Evolutionary conservation across 2,113 vertebrate genomes (phyloP).

Genomic region (Dasyprocta punctata): DNA sequence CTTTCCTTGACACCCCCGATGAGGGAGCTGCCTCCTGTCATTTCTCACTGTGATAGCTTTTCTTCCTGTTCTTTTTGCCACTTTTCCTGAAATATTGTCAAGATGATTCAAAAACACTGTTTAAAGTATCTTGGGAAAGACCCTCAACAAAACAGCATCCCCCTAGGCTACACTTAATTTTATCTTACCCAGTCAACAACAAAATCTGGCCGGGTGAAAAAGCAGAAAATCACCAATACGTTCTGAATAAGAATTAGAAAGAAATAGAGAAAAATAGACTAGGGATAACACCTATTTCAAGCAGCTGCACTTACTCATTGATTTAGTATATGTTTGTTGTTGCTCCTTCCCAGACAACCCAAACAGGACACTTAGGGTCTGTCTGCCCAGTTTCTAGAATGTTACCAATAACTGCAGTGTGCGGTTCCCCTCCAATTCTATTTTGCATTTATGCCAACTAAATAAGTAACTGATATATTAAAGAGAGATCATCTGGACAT

Average conservation of each 20-base stretch:
- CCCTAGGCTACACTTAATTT: background rate
- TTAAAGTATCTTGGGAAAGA: slow-evolving; percentile 37
- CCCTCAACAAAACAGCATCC: background rate
- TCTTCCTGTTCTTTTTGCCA: slow-evolving; percentile 38
- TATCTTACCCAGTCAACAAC: background rate
- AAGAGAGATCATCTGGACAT: background rate
- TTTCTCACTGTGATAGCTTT: slow-evolving; percentile 58
- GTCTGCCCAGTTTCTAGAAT: background rate
- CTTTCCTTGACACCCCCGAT: slow-evolving; percentile 44
- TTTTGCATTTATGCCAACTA: background rate
- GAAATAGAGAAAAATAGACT: background rate
- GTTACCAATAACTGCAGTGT: background rate
- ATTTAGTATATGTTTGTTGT: background rate
- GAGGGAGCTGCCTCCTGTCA: slow-evolving; percentile 51
- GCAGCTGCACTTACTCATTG: background rate
- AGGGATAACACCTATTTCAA: background rate
- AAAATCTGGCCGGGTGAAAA: slow-evolving; percentile 30
- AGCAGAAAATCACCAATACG: background rate
- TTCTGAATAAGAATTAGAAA: background rate
- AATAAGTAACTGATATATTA: background rate
- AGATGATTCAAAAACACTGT: slow-evolving; percentile 48
- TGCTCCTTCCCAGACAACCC: background rate
- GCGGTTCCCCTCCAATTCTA: background rate
- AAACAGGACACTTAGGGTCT: background rate
- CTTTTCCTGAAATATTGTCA: slow-evolving; percentile 46